Evolutionary conservation across 2,888 invertebrate genomes (phyloP).

Genomic region (Phaedon cochleariae): DNA sequence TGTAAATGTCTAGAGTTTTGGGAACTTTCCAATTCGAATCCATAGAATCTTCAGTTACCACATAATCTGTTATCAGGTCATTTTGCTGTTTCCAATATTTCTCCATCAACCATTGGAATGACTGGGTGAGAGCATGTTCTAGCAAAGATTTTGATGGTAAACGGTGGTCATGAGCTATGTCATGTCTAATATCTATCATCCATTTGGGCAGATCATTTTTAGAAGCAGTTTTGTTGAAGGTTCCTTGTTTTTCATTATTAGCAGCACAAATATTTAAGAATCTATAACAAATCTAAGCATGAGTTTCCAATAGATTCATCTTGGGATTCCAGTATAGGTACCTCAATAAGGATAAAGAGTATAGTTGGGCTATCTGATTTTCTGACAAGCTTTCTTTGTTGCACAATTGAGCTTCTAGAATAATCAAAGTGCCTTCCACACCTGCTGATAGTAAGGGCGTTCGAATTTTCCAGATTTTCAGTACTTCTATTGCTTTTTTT

Average conservation of each 20-base stretch:
- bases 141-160: constrained; percentile 73
- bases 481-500: constrained; percentile 62
- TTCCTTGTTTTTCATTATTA: constrained; percentile 55
- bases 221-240: constrained; percentile 67
- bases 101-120: constrained; percentile 74
- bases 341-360: constrained; percentile 72
- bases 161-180: constrained; percentile 76
- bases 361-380: constrained; percentile 66
- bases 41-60: constrained; percentile 29
- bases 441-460: constrained; percentile 67
- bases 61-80: constrained; percentile 34
- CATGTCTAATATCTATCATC: constrained; percentile 81
- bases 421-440: constrained; percentile 69
- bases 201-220: constrained; percentile 78
- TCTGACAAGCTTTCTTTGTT: constrained; percentile 59
- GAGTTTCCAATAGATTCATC: background rate
- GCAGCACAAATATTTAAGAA: constrained; percentile 60
- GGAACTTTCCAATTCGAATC: constrained; percentile 20
- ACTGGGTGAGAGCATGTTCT: constrained; percentile 69
- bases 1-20: constrained; percentile 26
- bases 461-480: constrained; percentile 68
- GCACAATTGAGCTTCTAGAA: constrained; percentile 66
- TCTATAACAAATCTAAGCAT: constrained; percentile 44
- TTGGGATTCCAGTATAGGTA: constrained; percentile 55
- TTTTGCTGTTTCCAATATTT: constrained; percentile 73